These are phyloP conservation scores for Thumatha senex DNA, from an alignment of 2,888 invertebrate species.

Conservation along the genomic window DNA sequence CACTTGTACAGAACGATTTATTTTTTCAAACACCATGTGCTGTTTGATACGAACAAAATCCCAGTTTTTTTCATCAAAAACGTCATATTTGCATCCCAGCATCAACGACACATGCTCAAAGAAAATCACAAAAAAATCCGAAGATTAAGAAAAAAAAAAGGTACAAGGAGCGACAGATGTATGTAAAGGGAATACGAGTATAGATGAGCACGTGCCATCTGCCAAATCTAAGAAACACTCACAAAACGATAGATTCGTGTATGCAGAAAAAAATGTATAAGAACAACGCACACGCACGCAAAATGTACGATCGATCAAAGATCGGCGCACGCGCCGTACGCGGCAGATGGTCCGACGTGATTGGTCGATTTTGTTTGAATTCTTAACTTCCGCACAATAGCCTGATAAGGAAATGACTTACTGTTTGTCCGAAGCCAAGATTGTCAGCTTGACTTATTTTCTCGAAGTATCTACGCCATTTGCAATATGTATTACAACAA, in stretches of 20 bases:
- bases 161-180: constrained; percentile 75
- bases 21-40: constrained; percentile 77
- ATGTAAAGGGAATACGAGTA: constrained; percentile 73
- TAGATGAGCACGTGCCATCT: constrained; percentile 79
- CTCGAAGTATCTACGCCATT: constrained; percentile 37
- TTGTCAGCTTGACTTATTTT: constrained; percentile 55
- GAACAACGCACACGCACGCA: constrained; percentile 55
- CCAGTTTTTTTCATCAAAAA: constrained; percentile 52
- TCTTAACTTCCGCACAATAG: constrained; percentile 75
- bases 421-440: constrained; percentile 33
- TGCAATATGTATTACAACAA: constrained; percentile 47
- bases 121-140: constrained; percentile 50
- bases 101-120: constrained; percentile 64
- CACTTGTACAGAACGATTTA: constrained; percentile 73
- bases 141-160: constrained; percentile 56
- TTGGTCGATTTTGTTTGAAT: constrained; percentile 72
- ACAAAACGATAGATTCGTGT: constrained; percentile 55
- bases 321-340: constrained; percentile 67
- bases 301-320: constrained; percentile 64
- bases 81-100: constrained; percentile 75
- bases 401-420: constrained; percentile 74
- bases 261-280: constrained; percentile 45
- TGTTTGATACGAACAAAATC: constrained; percentile 57
- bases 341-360: constrained; percentile 73
- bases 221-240: constrained; percentile 77